These are phyloP conservation scores for Pipra filicauda DNA, from an alignment of 2,113 vertebrate genomes.

Conservation along the genomic window DNA sequence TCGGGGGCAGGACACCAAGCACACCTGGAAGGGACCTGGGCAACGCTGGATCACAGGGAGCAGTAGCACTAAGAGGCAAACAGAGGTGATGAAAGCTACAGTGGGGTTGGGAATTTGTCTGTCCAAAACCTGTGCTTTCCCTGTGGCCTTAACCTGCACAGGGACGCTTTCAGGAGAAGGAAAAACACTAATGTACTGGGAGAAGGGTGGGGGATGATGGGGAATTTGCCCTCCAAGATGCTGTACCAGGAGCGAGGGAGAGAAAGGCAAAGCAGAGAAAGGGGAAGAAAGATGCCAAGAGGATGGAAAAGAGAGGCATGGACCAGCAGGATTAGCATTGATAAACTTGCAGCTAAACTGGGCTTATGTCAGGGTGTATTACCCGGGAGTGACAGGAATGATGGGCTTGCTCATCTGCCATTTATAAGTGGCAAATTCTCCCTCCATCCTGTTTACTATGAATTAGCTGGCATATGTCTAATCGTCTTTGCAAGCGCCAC, in stretches of 20 bases:
- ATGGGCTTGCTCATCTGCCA: slow-evolving; percentile 44
- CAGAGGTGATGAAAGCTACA: background rate
- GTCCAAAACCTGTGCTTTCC: background rate
- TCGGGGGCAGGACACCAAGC: fast-evolving
- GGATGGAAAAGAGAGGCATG: background rate
- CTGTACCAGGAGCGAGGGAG: background rate
- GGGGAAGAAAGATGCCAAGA: background rate
- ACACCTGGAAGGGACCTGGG: background rate
- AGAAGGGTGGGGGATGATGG: background rate
- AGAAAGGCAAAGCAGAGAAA: background rate
- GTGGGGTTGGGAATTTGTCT: background rate
- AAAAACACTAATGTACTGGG: background rate
- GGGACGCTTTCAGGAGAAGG: background rate
- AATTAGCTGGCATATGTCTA: slow-evolving; percentile 71
- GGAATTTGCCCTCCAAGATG: background rate
- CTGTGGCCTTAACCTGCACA: background rate
- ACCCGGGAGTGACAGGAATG: background rate
- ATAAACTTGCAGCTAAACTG: slow-evolving; percentile 5
- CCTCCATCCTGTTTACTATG: slow-evolving; percentile 62
- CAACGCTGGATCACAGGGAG: fast-evolving
- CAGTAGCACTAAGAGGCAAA: background rate
- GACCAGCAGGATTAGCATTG: background rate
- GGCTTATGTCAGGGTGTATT: slow-evolving; percentile 27
- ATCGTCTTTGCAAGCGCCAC: slow-evolving; percentile 53
- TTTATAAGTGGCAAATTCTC: slow-evolving; percentile 60